Base-by-base conservation (phyloP, 2,888 invertebrate species). In the Didymodactylos carnosus region DNA sequence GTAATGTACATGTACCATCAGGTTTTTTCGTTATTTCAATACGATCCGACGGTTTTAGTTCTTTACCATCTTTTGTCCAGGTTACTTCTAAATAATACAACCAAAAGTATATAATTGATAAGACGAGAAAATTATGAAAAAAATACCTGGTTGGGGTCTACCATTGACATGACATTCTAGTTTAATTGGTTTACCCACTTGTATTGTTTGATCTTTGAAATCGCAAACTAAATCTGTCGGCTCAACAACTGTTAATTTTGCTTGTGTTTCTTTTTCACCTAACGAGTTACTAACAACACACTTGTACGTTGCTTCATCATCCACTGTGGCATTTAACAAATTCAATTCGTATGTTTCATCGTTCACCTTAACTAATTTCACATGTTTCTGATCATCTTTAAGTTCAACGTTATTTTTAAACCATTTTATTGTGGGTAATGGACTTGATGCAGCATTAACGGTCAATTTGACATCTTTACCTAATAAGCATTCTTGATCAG, bases 381-480 rank as follows among this genome's bases (percentile, higher is more conserved):
- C 11, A 43, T 35, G n/a, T 69, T 27, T 72, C n/a, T 72, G 40
- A 35, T 53, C 19, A 39, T 71, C 16, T 40, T 53, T 43, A 3
- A 74, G 25, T 86, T 84, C 16, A 89, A 89, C 82, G 90, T 89
- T 75, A 86, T 86, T 7, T 88, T 88, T 49, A 84, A 84, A 53
- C 87, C 87, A 73, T 88, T 86, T 79, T 86, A 85, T 62, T 90
- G 83, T 79, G 87, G 86, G 76, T 87, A 87, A 0, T 87, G 83
- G 79, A 91, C 90, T 40, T 86, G 83, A 0, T 90, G 90, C n/a
- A 88, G 86, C 25, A 83, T 82, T 81, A 75, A 81, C 77, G 89
- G 87, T 79, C 88, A 89, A 27, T 35, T 71, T 53, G n/a, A 74
- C 11, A 25, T 41, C 41, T 35, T 80, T 78, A 39, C 81, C 82